Evolutionary conservation across 2,113 vertebrate species (phyloP), one percentile per base, ranked within the genome.

Genomic region (Rhizomys pruinosus): DNA sequence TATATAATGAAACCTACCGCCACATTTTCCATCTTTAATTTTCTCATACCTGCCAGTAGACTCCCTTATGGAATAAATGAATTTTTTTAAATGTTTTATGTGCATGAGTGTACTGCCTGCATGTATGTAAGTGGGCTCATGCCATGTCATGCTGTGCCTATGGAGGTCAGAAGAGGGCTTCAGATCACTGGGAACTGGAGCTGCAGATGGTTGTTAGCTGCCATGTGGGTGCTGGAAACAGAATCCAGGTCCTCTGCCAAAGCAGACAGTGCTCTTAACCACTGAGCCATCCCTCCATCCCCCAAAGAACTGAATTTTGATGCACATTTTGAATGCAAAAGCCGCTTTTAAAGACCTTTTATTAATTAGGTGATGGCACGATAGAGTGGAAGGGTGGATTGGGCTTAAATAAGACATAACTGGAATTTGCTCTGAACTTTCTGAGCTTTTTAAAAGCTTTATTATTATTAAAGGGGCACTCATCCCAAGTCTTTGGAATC

Each of bases 391-490:
- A 77, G 90, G 55, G 17, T 29, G 47, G 47, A 11, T 9, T 77
- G 9, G 47, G 19, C 72, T 76, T 85, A 81, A 72, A 2, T 68
- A 78, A 57, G 63, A 57, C 37, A 68, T 59, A 57, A 6, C 25
- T 90, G 29, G 42, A 59, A 84, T 87, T 42, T 47, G 32, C 22
- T 77, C 59, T 87, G 79, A 89, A 64, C 55, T 42, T 80, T 74
- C 84, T 55, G 25, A 66, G 39, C 37, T 44, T 84, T 25, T 52
- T 52, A 52, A 7, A 7, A 52, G 6, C 47, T 7, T 52, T 93
- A 44, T 89, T 74, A 88, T 89, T 72, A 87, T 94, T 39, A 82
- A 29, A 29, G 68, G 39, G n/a, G 78, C 37, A 87, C 37, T 89
- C 27, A 77, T 29, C 19, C 72, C 44, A 16, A n/a, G 32, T 52